Conservation (phyloP, 2,888 invertebrate genomes). For the Leptopilina drosophilae region DNA sequence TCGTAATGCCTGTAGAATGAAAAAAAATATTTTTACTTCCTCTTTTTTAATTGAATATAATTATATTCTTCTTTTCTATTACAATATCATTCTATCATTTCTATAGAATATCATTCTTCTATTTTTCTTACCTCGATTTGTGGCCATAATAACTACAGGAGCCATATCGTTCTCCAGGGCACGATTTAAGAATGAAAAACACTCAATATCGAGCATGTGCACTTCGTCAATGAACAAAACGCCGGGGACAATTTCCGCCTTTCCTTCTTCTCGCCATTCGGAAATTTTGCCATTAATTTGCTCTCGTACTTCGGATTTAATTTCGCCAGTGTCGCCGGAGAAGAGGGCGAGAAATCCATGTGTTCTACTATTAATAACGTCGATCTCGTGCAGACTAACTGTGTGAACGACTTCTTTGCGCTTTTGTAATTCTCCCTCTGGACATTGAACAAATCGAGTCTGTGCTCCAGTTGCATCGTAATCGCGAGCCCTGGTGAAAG, state of each 20-base stretch:
- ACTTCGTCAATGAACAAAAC: conserved; percentile 98
- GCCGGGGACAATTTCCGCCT: conserved; percentile 98
- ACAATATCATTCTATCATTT: too few relatives aligned
- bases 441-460: conserved; percentile 97
- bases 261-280: conserved; percentile 99
- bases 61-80: too few relatives aligned
- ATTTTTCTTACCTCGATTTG: conserved; percentile 85
- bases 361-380: conserved; percentile 98
- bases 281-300: conserved; percentile 98
- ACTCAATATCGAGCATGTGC: conserved; percentile 99
- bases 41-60: not conserved
- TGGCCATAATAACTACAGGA: conserved; percentile 99
- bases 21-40: not conserved
- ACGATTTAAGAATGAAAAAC: conserved; percentile 98
- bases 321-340: conserved; percentile 99
- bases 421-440: conserved; percentile 98
- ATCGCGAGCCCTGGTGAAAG: conserved; percentile 96
- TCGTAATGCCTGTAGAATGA: conserved; percentile 82
- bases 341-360: conserved; percentile 98
- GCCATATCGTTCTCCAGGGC: conserved; percentile 98
- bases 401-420: conserved; percentile 98
- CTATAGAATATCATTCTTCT: not conserved
- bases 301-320: conserved; percentile 97
- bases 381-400: conserved; percentile 98
- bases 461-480: conserved; percentile 95